A percentile compares a stretch with the other conserved stretches of the same genome.
Evolutionary conservation across 2,113 vertebrate species (phyloP).

Genomic region (Thunnus maccoyii): DNA sequence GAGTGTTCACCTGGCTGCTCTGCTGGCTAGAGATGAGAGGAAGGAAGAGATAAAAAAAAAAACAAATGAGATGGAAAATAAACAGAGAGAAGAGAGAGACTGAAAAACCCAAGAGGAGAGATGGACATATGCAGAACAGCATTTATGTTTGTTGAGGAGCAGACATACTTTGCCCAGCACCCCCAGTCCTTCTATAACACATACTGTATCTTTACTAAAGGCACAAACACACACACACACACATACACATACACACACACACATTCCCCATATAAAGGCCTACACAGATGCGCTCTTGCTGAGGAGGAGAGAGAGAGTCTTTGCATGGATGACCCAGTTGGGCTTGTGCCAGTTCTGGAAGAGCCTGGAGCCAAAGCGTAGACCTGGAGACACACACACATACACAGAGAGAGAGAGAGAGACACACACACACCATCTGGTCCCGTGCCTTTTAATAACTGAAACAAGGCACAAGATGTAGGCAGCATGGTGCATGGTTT

Average conservation of each 20-base stretch:
- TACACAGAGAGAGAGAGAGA: slow-evolving; percentile 8
- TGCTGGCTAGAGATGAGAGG: slow-evolving; percentile 71
- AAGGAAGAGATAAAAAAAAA: slow-evolving; percentile 62
- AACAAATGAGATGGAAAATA: slow-evolving; percentile 64
- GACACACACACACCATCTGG: slow-evolving; percentile 80
- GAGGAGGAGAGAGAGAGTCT: slow-evolving; percentile 71
- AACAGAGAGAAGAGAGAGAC: slow-evolving; percentile 43
- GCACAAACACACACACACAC: slow-evolving; percentile 24
- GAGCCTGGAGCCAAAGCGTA: slow-evolving; percentile 82
- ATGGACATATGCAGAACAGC: slow-evolving; percentile 62
- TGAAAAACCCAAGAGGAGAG: slow-evolving; percentile 66
- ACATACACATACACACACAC: slow-evolving; percentile 40
- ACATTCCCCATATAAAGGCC: slow-evolving; percentile 66
- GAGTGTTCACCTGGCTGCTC: slow-evolving; percentile 67
- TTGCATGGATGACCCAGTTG: slow-evolving; percentile 86
- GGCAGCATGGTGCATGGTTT: slow-evolving; percentile 83
- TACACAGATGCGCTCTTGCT: slow-evolving; percentile 80
- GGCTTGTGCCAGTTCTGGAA: slow-evolving; percentile 82
- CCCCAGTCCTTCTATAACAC: slow-evolving; percentile 44
- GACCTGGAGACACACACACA: slow-evolving; percentile 76
- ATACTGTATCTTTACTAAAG: slow-evolving; percentile 56
- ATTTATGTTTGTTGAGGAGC: slow-evolving; percentile 59
- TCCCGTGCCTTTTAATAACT: slow-evolving; percentile 84
- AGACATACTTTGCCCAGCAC: slow-evolving; percentile 21
- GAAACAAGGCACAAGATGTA: slow-evolving; percentile 84